phyloP scores from a whole-genome alignment of 2,888 invertebrate species.

The Gandaritis pyraliata region DNA sequence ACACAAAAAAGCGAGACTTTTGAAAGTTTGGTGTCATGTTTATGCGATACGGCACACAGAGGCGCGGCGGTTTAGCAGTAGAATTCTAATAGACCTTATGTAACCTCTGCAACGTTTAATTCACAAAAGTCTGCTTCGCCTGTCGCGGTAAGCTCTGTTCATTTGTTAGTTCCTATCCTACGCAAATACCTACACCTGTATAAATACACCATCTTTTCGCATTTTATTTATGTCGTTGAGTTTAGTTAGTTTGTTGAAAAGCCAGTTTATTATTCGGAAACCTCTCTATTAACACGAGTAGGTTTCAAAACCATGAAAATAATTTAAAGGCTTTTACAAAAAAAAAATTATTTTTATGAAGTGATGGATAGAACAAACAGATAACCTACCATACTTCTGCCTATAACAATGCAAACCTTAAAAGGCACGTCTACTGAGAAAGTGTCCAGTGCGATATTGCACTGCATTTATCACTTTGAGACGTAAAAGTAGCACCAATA shows the following conservation, averaged over 20 bases:
- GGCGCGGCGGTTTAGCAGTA: slow-evolving; percentile 4
- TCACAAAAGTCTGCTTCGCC: slow-evolving; percentile 17
- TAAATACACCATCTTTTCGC: not conserved
- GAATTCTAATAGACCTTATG: slow-evolving; percentile 31
- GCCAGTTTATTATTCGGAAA: too few species aligned
- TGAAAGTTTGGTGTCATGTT: not conserved
- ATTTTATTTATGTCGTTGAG: not conserved
- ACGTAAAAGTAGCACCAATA: too few species aligned
- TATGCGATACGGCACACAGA: not conserved
- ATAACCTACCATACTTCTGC: too few species aligned
- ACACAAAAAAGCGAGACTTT: not conserved
- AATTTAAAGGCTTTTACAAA: too few species aligned
- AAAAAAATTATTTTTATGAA: too few species aligned
- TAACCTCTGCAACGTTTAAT: slow-evolving; percentile 28
- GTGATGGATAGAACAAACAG: too few species aligned
- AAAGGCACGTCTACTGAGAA: too few species aligned
- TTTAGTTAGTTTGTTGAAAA: not conserved
- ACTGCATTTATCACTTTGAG: too few species aligned
- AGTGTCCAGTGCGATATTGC: too few species aligned
- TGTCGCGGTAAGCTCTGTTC: slow-evolving; percentile 18
- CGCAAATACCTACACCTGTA: not conserved
- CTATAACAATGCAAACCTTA: too few species aligned
- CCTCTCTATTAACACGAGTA: too few species aligned
- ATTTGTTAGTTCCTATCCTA: slow-evolving; percentile 10
- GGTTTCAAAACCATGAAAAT: too few species aligned